Percentiles rank a stretch among this genome's conserved stretches.
Conservation (phyloP, 1,140 invertebrate genomes). For the Eueides isabella region DNA sequence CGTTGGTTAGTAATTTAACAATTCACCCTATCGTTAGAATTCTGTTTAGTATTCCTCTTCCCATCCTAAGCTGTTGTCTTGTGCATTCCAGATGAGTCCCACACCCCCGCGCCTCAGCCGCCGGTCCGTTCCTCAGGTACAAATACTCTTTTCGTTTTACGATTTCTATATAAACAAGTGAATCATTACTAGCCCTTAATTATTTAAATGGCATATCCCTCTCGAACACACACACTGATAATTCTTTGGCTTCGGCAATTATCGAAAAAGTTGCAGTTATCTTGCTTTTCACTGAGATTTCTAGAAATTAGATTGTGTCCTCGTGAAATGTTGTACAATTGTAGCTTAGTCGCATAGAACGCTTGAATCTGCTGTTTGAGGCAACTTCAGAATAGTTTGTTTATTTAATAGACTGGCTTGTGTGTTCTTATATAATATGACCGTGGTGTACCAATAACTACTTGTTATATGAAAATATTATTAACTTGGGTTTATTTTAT, state of each 20-base stretch:
- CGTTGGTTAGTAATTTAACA: constrained; percentile 28
- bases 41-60: constrained; percentile 61
- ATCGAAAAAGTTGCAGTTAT: neutral
- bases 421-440: too few species aligned
- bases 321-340: neutral
- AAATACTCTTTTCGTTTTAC: constrained; percentile 71
- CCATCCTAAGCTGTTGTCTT: constrained; percentile 78
- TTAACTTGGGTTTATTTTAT: too few species aligned
- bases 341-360: neutral
- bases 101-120: constrained; percentile 78
- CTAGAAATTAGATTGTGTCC: neutral
- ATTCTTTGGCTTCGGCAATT: neutral
- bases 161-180: constrained; percentile 45
- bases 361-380: neutral
- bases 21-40: constrained; percentile 35
- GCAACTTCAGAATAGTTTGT: too few species aligned
- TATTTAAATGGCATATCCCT: constrained; percentile 19
- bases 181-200: constrained; percentile 45
- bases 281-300: neutral
- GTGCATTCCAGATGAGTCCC: constrained; percentile 83
- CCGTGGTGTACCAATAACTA: too few species aligned
- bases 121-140: constrained; percentile 82
- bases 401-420: too few species aligned
- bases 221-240: neutral
- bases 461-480: too few species aligned